A percentile compares a stretch with the other conserved stretches of the same genome.
Evolutionary conservation across 2,113 vertebrate genomes (phyloP).

Genomic region (Circaetus gallicus): DNA sequence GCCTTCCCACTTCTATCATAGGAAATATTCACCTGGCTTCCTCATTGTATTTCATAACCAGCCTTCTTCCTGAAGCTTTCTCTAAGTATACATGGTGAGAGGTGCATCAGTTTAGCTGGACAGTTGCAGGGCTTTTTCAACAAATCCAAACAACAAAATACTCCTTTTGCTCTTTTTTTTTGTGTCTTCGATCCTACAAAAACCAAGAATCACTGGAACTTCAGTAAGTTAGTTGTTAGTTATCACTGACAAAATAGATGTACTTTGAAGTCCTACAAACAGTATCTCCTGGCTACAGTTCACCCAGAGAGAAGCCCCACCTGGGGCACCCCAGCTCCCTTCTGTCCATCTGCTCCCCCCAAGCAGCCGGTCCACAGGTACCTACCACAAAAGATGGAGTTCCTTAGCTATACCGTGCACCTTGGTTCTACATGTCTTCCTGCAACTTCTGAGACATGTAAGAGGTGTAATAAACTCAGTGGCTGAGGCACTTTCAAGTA

Average conservation of each 20-base stretch:
- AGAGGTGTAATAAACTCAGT: not conserved
- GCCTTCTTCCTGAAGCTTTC: not conserved
- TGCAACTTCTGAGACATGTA: not conserved
- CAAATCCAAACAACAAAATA: not conserved
- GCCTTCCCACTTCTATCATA: not conserved
- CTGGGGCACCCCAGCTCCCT: not conserved
- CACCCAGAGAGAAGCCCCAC: rapidly evolving
- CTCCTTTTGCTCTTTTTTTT: not conserved
- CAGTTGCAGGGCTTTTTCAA: not conserved
- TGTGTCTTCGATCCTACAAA: not conserved
- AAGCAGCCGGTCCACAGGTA: rapidly evolving
- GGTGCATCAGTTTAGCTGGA: not conserved
- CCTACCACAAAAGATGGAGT: not conserved
- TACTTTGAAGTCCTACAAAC: not conserved
- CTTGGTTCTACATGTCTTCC: not conserved
- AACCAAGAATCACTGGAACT: not conserved
- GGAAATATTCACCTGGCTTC: not conserved
- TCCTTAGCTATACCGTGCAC: not conserved
- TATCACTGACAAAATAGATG: not conserved
- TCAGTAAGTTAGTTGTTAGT: not conserved
- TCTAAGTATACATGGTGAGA: rapidly evolving
- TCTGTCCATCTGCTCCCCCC: not conserved
- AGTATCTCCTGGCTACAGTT: not conserved
- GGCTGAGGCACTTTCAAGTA: not conserved
- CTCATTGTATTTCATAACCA: not conserved